Evolutionary conservation across 2,113 vertebrate species (phyloP).

Genomic region (Petrocephalus microphthalmus): DNA sequence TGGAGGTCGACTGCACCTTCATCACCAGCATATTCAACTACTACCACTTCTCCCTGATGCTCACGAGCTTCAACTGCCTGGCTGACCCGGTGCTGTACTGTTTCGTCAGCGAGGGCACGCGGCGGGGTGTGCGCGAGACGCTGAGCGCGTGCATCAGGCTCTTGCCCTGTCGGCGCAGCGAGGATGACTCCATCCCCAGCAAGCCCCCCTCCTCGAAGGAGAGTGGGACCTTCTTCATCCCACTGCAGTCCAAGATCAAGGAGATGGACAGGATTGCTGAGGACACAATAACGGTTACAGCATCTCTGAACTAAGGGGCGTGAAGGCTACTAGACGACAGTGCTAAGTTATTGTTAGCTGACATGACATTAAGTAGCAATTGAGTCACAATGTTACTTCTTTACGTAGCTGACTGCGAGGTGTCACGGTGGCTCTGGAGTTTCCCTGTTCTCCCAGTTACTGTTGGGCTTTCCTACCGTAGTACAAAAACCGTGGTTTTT

Average conservation of each 20-base stretch:
- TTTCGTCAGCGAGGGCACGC: constrained; percentile 85
- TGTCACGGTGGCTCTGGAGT: not conserved
- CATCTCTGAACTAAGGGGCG: not conserved
- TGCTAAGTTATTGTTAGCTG: not conserved
- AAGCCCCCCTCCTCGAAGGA: not conserved
- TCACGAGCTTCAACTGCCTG: constrained; percentile 87
- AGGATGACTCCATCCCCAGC: not conserved
- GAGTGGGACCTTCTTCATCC: not conserved
- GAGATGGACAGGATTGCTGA: not conserved
- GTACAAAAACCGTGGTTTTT: not conserved
- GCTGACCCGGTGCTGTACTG: constrained; percentile 88
- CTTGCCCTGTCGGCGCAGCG: not conserved
- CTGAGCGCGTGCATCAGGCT: not conserved
- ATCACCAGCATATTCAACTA: constrained; percentile 62
- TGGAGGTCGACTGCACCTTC: constrained; percentile 75
- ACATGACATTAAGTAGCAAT: not conserved
- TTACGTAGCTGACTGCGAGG: not conserved
- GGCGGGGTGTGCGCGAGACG: constrained; percentile 58
- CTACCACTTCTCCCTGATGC: constrained; percentile 80
- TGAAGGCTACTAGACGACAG: not conserved
- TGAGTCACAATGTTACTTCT: not conserved
- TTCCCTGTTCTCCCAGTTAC: not conserved
- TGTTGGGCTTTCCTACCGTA: not conserved
- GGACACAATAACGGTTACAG: not conserved
- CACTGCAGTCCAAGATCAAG: not conserved